Evolutionary conservation across 2,113 vertebrate genomes (phyloP), one percentile per base, ranked within the genome.

Genomic region (Mesocricetus auratus): DNA sequence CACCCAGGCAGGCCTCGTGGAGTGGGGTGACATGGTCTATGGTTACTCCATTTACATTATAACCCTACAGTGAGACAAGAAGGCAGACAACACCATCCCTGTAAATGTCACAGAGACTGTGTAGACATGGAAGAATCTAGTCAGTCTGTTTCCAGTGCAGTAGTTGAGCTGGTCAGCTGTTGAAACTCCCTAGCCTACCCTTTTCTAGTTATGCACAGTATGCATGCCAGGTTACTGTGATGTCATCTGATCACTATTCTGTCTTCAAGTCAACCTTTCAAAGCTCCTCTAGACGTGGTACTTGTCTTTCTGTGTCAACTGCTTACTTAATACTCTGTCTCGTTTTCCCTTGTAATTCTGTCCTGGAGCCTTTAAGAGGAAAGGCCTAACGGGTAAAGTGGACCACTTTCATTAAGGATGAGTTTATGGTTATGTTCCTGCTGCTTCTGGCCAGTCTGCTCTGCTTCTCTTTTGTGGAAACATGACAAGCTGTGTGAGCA

Each of bases 11-110:
- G 95, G 99, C 99, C 96, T 99, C 99, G 3, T 99, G 99, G 88
- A 99, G 97, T 10, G 99, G 99, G 60, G 99, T 99, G 93, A 99
- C 98, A 62, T 99, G 99, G 98, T 99, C 99, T 96, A 99, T 99
- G 12, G 99, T 99, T 83, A 99, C 98, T 12, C 99, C 99, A 96
- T 99, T 99, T 58, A 99, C 99, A 96, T 98, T 99, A 98, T 99
- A 99, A 92, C 99, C 99, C 99, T 99, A 98, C 94, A 6, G 22
- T 95, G 45, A 97, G n/a, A n/a, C 26, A 45, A 93, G 74, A 89
- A 6, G 36, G 66, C 89, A 29, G 1, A 62, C 7, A n/a, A 29
- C 83, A 58, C 45, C 39, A 89, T 87, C 66, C 79, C n/a, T 9
- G 21, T 53, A 29, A 69, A 22, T 42, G 33, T 74, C 7, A 45